Evolutionary conservation across 2,113 vertebrate species (phyloP).

Genomic region (Mastomys natalensis): DNA sequence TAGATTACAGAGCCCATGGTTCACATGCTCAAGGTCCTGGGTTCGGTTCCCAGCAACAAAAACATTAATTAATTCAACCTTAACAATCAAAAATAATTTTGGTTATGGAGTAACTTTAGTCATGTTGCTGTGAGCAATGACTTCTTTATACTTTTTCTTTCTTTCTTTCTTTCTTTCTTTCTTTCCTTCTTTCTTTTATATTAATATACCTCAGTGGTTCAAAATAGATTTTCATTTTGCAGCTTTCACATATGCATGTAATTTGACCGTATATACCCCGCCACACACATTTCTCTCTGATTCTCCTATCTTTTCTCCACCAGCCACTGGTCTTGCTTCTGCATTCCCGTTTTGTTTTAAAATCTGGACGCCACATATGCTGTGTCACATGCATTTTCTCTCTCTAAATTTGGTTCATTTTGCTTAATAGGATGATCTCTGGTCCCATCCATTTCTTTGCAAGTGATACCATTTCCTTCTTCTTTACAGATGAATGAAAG

Average conservation of each 20-base stretch:
- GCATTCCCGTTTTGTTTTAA: not conserved
- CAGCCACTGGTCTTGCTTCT: not conserved
- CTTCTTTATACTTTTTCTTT: not conserved
- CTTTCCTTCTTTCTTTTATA: not conserved
- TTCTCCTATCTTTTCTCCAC: not conserved
- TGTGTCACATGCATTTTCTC: not conserved
- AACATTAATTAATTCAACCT: too few relatives aligned
- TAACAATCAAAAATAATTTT: not conserved
- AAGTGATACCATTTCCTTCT: not conserved
- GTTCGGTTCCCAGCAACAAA: not conserved
- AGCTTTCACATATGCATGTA: not conserved
- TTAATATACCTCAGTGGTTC: not conserved
- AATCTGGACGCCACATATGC: too few relatives aligned
- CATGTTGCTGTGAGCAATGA: not conserved
- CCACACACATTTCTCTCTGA: not conserved
- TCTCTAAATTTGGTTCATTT: not conserved
- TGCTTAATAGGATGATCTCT: not conserved
- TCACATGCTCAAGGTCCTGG: not conserved
- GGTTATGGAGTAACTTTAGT: not conserved
- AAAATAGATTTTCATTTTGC: not conserved
- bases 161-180: too few relatives aligned
- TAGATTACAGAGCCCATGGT: not conserved
- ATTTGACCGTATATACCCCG: not conserved
- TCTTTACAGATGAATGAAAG: not conserved
- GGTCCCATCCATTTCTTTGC: not conserved